phyloP scores from a whole-genome alignment of 2,888 invertebrate genomes.

The Danaus chrysippus region DNA sequence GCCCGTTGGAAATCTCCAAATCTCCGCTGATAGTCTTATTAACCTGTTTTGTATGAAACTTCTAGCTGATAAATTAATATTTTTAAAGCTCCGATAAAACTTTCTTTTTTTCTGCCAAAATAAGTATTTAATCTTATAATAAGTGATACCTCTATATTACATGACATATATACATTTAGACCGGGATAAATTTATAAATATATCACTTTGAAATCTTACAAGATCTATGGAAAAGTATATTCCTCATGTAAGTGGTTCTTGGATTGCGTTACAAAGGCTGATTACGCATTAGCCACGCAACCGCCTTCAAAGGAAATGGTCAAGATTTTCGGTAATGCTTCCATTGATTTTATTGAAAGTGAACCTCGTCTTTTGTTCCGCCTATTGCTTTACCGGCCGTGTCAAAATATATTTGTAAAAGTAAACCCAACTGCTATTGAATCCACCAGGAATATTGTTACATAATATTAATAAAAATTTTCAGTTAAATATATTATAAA shows the following conservation, averaged over 20 bases:
- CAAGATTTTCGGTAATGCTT: slow-evolving; percentile 58
- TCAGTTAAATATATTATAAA: too few species aligned
- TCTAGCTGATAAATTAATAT: not conserved
- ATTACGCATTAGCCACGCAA: slow-evolving; percentile 61
- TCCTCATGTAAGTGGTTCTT: slow-evolving; percentile 7
- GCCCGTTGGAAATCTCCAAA: slow-evolving; percentile 11
- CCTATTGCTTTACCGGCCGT: not conserved
- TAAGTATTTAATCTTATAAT: not conserved
- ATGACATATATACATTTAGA: not conserved
- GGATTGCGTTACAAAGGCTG: slow-evolving; percentile 38
- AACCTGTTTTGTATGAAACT: not conserved
- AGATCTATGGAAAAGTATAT: slow-evolving; percentile 5
- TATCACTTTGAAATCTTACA: slow-evolving; percentile 4
- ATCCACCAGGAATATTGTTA: too few species aligned
- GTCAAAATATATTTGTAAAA: not conserved
- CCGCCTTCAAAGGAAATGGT: slow-evolving; percentile 62
- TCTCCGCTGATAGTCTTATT: slow-evolving; percentile 11
- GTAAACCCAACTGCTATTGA: not conserved
- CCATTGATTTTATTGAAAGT: slow-evolving; percentile 36
- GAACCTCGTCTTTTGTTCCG: slow-evolving; percentile 19
- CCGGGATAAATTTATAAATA: not conserved
- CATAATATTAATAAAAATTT: too few species aligned
- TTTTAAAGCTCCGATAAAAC: not conserved
- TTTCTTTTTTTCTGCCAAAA: too few species aligned
- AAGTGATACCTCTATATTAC: not conserved